Base-by-base conservation (phyloP, 2,797 vertebrate genomes). In the Melanotaenia maccullochi region DNA sequence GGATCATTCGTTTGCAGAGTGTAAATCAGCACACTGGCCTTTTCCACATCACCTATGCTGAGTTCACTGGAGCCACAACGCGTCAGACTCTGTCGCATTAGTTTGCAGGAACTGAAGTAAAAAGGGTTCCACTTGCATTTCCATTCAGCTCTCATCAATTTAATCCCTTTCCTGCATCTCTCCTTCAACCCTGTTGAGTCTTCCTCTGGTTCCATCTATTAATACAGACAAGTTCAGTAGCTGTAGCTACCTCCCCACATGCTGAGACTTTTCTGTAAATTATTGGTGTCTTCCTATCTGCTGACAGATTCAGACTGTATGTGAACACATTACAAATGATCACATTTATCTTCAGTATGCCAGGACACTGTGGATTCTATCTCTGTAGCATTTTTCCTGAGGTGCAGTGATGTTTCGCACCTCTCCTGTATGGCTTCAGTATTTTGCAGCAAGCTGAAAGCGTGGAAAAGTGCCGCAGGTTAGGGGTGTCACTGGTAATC, bases 1-100 rank as follows among this genome's bases (percentile, higher is more conserved):
- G 69, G 80, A 87, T 90, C 84, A 90, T 88, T 90, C 76, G 83
- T 87, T 76, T 81, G 73, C 16, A 12, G 56, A 67, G 68, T 75
- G 78, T 71, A 87, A 85, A 63, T 83, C 70, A 86, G 74, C 79
- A 73, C 70, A 18, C 71, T 83, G 76, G 75, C 84, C 76, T 80
- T 84, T 86, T 73, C 81, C 82, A 76, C 75, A 79, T 88, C 84
- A 86, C 68, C 87, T 76, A 60, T 65, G 57, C 65, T 68, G 73
- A 84, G 81, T 73, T 83, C 75, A 65, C 64, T 38, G 49, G 49
- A 72, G 85, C 72, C 70, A 68, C 64, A 70, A 70, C 52, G 64
- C 30, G 77, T 81, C 79, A 82, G 68, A 71, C 85, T 81, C 67
- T 16, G 71, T 86, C 83, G 85, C 76, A 82, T 74, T 62, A 66